Evolutionary conservation across 1,140 invertebrate species (phyloP), one percentile per base, ranked within the genome.

Genomic region (Euura saliciscinereae): DNA sequence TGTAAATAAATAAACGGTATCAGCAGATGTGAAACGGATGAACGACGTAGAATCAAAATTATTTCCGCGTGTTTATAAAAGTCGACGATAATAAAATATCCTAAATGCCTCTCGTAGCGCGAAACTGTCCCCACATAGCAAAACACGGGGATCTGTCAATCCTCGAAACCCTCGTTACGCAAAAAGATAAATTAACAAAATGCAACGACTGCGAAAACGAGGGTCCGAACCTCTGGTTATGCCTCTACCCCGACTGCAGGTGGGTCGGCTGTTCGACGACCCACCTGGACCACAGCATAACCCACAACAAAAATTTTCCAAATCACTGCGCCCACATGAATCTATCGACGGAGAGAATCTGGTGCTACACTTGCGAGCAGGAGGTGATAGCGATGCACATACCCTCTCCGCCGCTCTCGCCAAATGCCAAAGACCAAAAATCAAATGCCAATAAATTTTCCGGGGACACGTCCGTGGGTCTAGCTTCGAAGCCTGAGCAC

Each of bases 171-270:
- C 77, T 84, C 4, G 73, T 84, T 2, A 64, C 74, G 3, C 78
- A 81, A n/a, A 83, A 84, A 69, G 83, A 82, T 45, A 82, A 76
- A 70, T 86, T 83, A 66, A 73, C 66, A 45, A 86, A 86, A 75
- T 87, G 86, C 71, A 79, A 75, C 59, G 84, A 85, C 4, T 87
- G 86, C 73, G 80, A 84, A 65, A 80, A 79, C 13, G 76, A 82
- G 10, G 94, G 93, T 1, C 92, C 92, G 8, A 94, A 96, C 82
- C 87, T 97, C 45, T 97, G 95, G 95, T 89, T 96, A 43, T 97
- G 96, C 81, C 85, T 97, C 44, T 90, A 93, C 75, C 89, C 90
- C 46, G 91, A 93, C 46, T 97, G 96, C 83, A 89, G 92, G 46
- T 91, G 91, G 82, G 89, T 95, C 74, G 94, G 94, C 28, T 97